Evolutionary conservation across 2,888 invertebrate genomes (phyloP), one percentile per base, ranked within the genome.

Genomic region (Cantharis flavilabris): DNA sequence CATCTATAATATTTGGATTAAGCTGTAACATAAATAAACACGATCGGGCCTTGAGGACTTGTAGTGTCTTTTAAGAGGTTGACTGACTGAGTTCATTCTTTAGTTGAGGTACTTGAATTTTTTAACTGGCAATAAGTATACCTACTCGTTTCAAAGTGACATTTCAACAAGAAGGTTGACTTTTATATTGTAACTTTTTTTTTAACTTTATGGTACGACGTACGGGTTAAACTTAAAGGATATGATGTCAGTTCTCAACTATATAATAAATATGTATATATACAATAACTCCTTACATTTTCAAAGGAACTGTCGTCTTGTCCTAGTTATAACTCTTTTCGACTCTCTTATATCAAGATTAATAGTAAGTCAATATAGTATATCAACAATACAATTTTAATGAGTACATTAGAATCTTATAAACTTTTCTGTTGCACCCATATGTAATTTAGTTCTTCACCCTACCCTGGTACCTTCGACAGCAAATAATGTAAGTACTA

Each of bases 111-210:
- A 73, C 78, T 78, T 72, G 76, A 78, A 71, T 78, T 76, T 78
- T 76, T 76, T 78, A 78, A 76, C 76, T 71, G 78, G 78, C 78
- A 78, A 76, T 78, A 77, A 77, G 77, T 75, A 75, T 73, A 69
- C 77, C 71, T 73, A 73, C 77, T 77, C 75, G 65, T 30, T 72
- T 67, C 72, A 64, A 74, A 78, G 76, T 76, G 78, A 78, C 76
- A 76, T 78, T 73, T 73, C 69, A 78, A 76, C 73, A 76, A 76
- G 78, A 73, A 73, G 78, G 74, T 73, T 76, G 76, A 78, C 76
- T 78, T 78, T 70, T 72, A 73, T 75, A 65, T 76, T 75, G 71
- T 73, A 78, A 78, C 78, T 76, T 76, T 78, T 49, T 33, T 49
- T 78, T 73, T 67, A 71, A 64, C 73, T 71, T 78, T 23, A 73